Conservation (phyloP, 2,797 vertebrate genomes). For the Falco peregrinus region DNA sequence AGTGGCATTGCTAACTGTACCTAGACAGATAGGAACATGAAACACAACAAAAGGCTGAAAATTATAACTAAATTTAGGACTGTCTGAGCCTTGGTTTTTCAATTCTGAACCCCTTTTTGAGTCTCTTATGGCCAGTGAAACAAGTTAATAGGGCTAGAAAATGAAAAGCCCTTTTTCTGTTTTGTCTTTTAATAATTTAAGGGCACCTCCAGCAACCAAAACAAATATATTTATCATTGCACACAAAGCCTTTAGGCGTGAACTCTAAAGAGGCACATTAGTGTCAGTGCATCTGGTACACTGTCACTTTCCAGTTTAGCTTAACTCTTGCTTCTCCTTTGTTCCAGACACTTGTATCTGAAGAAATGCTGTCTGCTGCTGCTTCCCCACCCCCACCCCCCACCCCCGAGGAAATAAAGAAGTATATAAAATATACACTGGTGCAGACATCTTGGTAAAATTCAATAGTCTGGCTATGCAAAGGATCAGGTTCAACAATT, state of each 20-base stretch:
- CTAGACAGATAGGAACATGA: neutral
- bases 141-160: constrained; percentile 42
- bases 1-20: neutral
- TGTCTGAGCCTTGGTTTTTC: constrained; percentile 18
- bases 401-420: neutral
- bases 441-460: neutral
- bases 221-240: constrained; percentile 68
- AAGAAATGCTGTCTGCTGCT: neutral
- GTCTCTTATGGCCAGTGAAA: neutral
- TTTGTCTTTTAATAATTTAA: constrained; percentile 71
- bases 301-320: constrained; percentile 38
- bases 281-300: constrained; percentile 47
- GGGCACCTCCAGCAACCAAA: constrained; percentile 48
- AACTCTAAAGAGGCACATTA: constrained; percentile 56
- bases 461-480: neutral
- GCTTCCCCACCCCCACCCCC: no score
- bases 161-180: constrained; percentile 33
- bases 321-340: constrained; percentile 47
- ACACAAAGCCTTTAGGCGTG: constrained; percentile 46
- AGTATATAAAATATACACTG: no score
- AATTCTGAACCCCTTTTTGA: neutral
- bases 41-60: neutral
- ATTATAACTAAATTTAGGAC: neutral
- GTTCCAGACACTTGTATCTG: neutral
- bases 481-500: neutral